phyloP scores from a whole-genome alignment of 92 coral and sea anemone genomes.

The Parazoanthus atlanticus region DNA sequence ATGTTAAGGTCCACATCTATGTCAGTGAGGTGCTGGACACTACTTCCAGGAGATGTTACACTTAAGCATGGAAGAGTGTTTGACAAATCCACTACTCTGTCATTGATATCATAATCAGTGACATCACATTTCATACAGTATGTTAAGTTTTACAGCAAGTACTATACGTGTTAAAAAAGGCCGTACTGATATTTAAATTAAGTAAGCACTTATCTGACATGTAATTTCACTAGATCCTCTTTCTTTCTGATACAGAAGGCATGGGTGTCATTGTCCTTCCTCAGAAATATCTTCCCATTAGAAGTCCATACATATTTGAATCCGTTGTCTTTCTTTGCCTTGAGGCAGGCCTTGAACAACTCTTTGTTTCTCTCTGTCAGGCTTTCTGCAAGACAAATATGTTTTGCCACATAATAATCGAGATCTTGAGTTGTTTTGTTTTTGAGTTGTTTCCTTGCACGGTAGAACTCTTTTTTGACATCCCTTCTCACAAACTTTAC shows the following conservation, averaged over 20 bases:
- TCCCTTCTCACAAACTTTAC: constrained; percentile 53
- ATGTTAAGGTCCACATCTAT: no score
- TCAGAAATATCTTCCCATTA: constrained; percentile 39
- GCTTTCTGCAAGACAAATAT: constrained; percentile 40
- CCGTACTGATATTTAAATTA: no score
- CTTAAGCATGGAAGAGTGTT: constrained; percentile 43
- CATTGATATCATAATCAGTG: not conserved
- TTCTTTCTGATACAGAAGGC: constrained; percentile 27
- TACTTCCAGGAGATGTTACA: constrained; percentile 44
- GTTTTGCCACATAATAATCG: constrained; percentile 40
- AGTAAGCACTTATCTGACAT: constrained; percentile 30
- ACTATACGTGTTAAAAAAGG: no score
- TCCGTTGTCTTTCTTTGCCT: constrained; percentile 44
- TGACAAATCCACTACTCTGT: constrained; percentile 7
- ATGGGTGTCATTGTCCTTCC: constrained; percentile 47
- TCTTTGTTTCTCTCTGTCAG: constrained; percentile 52
- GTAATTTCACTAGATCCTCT: constrained; percentile 12
- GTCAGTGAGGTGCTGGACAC: constrained; percentile 7
- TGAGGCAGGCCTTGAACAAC: constrained; percentile 47
- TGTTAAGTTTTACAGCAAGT: no score
- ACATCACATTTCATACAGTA: constrained; percentile 4
- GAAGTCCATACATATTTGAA: constrained; percentile 48
- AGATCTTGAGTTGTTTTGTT: constrained; percentile 44
- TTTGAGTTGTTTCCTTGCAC: constrained; percentile 49
- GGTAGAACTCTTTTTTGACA: constrained; percentile 33